These are phyloP conservation scores for Limnephilus marmoratus DNA, from an alignment of 2,888 invertebrate species.

Conservation along the genomic window DNA sequence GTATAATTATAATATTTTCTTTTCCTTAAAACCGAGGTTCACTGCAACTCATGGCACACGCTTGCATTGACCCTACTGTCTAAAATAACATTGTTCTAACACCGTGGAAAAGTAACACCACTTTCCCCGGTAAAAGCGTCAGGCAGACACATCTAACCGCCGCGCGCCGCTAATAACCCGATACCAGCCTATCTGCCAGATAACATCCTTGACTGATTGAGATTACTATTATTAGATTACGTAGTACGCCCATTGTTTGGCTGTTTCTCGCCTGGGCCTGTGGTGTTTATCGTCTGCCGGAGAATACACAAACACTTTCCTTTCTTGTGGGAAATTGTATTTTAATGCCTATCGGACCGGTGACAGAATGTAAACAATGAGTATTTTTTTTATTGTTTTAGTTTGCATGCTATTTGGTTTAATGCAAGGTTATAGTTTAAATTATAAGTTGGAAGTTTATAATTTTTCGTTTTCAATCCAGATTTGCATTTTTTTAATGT, in stretches of 20 bases:
- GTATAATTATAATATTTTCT: neutral
- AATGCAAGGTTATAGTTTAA: neutral
- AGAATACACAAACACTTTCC: slow-evolving; percentile 30
- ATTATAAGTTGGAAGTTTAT: too few relatives aligned
- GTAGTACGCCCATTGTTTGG: slow-evolving; percentile 21
- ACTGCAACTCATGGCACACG: neutral
- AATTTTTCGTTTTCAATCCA: too few relatives aligned
- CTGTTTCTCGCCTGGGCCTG: neutral
- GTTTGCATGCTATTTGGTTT: neutral
- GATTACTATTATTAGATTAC: neutral
- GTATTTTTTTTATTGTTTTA: neutral
- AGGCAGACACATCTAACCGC: neutral
- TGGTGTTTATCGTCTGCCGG: slow-evolving; percentile 3
- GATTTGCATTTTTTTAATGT: too few relatives aligned
- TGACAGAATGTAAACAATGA: neutral
- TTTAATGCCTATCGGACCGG: neutral
- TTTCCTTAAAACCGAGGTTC: neutral
- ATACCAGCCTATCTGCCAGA: neutral
- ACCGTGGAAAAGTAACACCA: slow-evolving; percentile 14
- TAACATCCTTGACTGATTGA: neutral
- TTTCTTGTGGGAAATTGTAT: slow-evolving; percentile 28
- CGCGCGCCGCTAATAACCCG: neutral
- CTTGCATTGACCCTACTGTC: neutral
- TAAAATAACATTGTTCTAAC: neutral
- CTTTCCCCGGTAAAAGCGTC: slow-evolving; percentile 7